Conservation (phyloP, 1,140 invertebrate species). For the Bombyx mandarina region DNA sequence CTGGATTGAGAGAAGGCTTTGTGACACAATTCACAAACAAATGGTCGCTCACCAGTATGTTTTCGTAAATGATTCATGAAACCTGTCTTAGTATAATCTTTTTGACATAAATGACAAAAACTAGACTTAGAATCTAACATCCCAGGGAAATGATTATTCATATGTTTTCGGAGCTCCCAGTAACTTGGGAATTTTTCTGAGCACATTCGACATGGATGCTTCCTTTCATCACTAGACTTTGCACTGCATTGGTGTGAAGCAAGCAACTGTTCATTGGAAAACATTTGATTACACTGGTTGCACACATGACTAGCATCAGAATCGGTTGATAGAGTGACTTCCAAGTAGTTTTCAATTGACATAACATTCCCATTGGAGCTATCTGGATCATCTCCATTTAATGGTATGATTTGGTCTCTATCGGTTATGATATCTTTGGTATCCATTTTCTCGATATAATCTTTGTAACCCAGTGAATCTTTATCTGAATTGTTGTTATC, state of each 20-base stretch:
- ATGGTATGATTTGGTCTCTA: constrained; percentile 39
- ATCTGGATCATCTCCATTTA: constrained; percentile 53
- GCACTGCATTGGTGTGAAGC: constrained; percentile 56
- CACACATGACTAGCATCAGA: constrained; percentile 66
- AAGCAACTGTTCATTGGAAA: constrained; percentile 55
- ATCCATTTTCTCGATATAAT: constrained; percentile 55
- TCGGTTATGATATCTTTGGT: constrained; percentile 52
- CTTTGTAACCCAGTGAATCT: constrained; percentile 50
- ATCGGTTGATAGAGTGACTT: constrained; percentile 67
- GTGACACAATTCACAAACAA: constrained; percentile 74
- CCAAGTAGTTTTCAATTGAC: constrained; percentile 70
- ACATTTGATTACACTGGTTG: constrained; percentile 64
- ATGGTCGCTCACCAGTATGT: constrained; percentile 89
- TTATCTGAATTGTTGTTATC: constrained; percentile 60
- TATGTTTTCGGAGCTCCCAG: constrained; percentile 68
- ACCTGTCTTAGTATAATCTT: constrained; percentile 69
- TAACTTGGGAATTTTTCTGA: constrained; percentile 66
- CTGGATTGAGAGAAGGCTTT: constrained; percentile 75
- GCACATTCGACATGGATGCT: constrained; percentile 68
- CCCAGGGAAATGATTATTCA: constrained; percentile 67
- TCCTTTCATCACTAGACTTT: constrained; percentile 59
- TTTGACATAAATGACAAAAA: constrained; percentile 69
- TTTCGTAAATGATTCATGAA: constrained; percentile 83
- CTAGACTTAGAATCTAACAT: constrained; percentile 70
- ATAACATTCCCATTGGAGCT: constrained; percentile 65